A percentile compares a stretch with the other conserved stretches of the same genome.
These are phyloP conservation scores for Xanthia icteritia DNA, from an alignment of 2,888 invertebrate species.

Conservation along the genomic window DNA sequence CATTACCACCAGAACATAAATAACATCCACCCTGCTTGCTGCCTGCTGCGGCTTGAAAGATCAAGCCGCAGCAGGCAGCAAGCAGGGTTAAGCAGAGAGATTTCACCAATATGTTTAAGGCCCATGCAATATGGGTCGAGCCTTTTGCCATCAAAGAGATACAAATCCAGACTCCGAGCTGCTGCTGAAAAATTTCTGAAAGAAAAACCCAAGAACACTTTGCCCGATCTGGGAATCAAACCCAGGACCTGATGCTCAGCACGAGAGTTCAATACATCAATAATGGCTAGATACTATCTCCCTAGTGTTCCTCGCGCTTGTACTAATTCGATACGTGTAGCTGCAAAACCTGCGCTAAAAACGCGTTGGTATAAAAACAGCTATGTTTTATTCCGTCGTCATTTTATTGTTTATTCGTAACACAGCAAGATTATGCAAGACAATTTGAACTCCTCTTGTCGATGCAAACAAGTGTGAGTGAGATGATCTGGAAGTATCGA, in stretches of 20 bases:
- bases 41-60: too few relatives aligned
- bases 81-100: neutral
- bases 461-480: too few relatives aligned
- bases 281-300: neutral
- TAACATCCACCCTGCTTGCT: too few relatives aligned
- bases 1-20: neutral
- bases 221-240: too few relatives aligned
- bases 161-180: neutral
- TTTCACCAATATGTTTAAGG: neutral
- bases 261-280: neutral
- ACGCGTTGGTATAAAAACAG: neutral
- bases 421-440: neutral
- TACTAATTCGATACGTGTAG: neutral
- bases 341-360: neutral
- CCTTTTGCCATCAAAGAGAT: neutral
- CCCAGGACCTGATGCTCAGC: too few relatives aligned
- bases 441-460: neutral
- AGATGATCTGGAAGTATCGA: neutral
- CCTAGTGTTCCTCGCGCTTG: neutral
- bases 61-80: too few relatives aligned
- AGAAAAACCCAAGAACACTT: neutral
- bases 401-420: neutral
- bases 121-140: neutral
- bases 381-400: neutral
- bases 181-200: neutral